phyloP scores from a whole-genome alignment of 2,797 vertebrate species.

The Pseudochromis fuscus region DNA sequence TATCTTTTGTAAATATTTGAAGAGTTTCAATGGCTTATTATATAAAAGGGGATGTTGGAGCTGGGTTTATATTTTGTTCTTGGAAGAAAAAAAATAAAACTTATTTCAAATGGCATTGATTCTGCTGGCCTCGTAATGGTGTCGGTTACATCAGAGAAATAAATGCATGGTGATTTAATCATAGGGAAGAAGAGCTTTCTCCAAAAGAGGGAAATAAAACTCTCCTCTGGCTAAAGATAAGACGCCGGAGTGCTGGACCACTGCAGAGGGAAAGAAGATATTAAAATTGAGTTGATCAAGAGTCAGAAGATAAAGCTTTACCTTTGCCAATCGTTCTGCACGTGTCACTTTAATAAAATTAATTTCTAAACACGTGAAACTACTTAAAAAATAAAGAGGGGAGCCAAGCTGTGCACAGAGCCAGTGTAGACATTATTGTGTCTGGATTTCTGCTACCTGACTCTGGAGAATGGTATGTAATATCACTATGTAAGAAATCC shows the following conservation, averaged over 20 bases:
- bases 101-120: conserved; percentile 60
- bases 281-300: neutral
- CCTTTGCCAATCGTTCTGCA: neutral
- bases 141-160: no score
- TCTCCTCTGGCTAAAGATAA: conserved; percentile 26
- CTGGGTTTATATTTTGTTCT: conserved; percentile 84
- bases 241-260: neutral
- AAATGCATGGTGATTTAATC: neutral
- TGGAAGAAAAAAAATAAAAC: conserved; percentile 77
- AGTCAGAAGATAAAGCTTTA: neutral
- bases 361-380: neutral
- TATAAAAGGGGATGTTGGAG: conserved; percentile 73
- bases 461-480: no score
- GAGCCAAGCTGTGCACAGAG: no score
- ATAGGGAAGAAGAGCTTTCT: neutral
- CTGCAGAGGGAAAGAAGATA: conserved; percentile 1
- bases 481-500: no score
- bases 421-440: no score
- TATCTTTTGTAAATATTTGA: conserved; percentile 87
- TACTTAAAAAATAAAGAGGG: no score
- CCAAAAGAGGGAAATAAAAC: neutral
- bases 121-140: neutral
- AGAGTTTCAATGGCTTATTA: conserved; percentile 82
- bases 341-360: neutral
- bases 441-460: no score